phyloP scores from a whole-genome alignment of 2,113 vertebrate species.

The Elgaria multicarinata region DNA sequence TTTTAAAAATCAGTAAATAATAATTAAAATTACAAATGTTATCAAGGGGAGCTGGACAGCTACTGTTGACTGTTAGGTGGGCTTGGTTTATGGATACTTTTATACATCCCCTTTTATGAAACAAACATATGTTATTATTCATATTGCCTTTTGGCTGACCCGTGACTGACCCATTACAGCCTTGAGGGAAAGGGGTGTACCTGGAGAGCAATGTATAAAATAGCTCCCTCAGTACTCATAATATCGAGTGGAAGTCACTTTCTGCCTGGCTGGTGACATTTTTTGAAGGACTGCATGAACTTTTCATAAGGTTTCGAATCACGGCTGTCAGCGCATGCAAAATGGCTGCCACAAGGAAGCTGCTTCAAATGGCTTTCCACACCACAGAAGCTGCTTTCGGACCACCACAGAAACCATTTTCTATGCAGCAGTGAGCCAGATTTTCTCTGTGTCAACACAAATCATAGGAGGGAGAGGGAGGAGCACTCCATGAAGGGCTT shows the following conservation, averaged over 20 bases:
- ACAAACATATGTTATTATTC: background rate
- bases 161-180: background rate
- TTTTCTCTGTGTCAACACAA: background rate
- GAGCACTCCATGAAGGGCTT: no score
- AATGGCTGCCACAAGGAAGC: background rate
- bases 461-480: no score
- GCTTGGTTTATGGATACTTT: background rate
- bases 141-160: background rate
- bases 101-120: background rate
- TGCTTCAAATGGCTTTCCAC: background rate
- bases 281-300: background rate
- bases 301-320: background rate
- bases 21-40: conserved; percentile 14
- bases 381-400: background rate
- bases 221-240: background rate
- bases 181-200: background rate
- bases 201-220: background rate
- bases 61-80: conserved; percentile 50
- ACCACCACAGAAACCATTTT: background rate
- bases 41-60: conserved; percentile 30
- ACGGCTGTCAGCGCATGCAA: background rate
- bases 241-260: background rate
- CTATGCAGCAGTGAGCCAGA: background rate
- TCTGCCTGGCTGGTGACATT: background rate
- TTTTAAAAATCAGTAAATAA: conserved; percentile 12